Percentiles rank a stretch among this genome's conserved stretches.
These are phyloP conservation scores for Eupristina koningsbergeri DNA, from an alignment of 1,140 invertebrate species.

Conservation along the genomic window DNA sequence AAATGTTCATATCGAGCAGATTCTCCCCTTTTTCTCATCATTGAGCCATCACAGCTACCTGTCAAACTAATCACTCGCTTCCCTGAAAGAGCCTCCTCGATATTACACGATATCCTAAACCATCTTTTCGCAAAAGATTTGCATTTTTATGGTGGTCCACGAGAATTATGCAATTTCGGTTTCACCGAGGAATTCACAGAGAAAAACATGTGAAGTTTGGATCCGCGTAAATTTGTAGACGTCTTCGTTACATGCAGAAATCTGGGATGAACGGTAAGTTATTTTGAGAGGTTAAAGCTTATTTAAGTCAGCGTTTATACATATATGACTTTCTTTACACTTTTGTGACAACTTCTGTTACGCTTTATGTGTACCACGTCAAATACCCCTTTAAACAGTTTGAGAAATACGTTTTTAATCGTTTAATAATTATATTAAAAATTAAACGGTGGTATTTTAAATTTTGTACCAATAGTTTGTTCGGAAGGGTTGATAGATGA, in stretches of 20 bases:
- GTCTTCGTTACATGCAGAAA: constrained; percentile 20
- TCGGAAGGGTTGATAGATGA: too few species aligned
- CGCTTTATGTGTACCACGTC: constrained; percentile 39
- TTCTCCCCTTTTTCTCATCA: background rate
- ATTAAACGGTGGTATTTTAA: background rate
- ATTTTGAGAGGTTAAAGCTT: constrained; percentile 52
- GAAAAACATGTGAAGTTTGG: constrained; percentile 5
- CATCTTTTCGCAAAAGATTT: too few species aligned
- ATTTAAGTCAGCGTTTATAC: constrained; percentile 50
- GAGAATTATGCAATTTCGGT: background rate
- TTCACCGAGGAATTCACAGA: background rate
- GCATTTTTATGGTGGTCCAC: background rate
- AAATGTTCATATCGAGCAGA: background rate
- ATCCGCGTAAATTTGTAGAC: constrained; percentile 29
- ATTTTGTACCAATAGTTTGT: too few species aligned
- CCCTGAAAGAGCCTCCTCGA: too few species aligned
- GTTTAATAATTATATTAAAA: background rate
- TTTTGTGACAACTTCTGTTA: constrained; percentile 42
- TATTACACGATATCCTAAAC: too few species aligned
- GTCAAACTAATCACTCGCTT: background rate
- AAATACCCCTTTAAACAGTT: constrained; percentile 19
- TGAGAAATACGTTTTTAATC: constrained; percentile 24
- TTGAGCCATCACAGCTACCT: background rate
- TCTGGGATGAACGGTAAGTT: constrained; percentile 36
- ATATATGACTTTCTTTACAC: constrained; percentile 37